Percentiles rank a stretch among this genome's conserved stretches.
Evolutionary conservation across 2,888 invertebrate genomes (phyloP).

Genomic region (Serrognathus titanus): DNA sequence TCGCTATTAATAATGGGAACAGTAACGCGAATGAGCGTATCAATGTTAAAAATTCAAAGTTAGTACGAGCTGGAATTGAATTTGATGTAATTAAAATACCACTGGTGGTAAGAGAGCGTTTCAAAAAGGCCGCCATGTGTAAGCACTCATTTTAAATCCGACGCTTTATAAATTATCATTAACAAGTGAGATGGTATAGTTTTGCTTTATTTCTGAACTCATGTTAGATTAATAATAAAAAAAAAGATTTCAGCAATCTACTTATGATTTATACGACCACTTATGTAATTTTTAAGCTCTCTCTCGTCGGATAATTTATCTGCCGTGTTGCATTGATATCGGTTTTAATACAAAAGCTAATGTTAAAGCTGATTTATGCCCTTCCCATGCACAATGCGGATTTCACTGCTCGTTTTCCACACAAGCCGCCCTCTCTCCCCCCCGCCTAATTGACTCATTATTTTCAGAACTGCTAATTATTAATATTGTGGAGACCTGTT

Average conservation of each 20-base stretch:
- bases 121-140: conserved; percentile 24
- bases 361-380: conserved; percentile 26
- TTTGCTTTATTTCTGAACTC: conserved; percentile 15
- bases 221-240: conserved; percentile 23
- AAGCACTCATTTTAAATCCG: conserved; percentile 21
- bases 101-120: conserved; percentile 9
- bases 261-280: conserved; percentile 26
- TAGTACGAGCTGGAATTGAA: conserved; percentile 6
- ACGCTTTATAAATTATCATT: conserved; percentile 27
- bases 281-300: conserved; percentile 23
- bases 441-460: conserved; percentile 12
- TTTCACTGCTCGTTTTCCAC: conserved; percentile 4
- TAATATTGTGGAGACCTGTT: background rate
- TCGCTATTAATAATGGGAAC: no score
- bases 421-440: background rate
- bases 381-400: conserved; percentile 22
- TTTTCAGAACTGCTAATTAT: conserved; percentile 5
- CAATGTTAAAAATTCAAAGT: conserved; percentile 1
- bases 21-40: background rate
- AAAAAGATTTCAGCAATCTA: conserved; percentile 23
- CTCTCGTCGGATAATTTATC: conserved; percentile 20
- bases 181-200: conserved; percentile 22
- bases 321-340: conserved; percentile 21
- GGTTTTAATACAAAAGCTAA: conserved; percentile 26
- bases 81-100: conserved; percentile 19